phyloP scores from a whole-genome alignment of 2,888 invertebrate species.

The Nesidiocoris tenuis region DNA sequence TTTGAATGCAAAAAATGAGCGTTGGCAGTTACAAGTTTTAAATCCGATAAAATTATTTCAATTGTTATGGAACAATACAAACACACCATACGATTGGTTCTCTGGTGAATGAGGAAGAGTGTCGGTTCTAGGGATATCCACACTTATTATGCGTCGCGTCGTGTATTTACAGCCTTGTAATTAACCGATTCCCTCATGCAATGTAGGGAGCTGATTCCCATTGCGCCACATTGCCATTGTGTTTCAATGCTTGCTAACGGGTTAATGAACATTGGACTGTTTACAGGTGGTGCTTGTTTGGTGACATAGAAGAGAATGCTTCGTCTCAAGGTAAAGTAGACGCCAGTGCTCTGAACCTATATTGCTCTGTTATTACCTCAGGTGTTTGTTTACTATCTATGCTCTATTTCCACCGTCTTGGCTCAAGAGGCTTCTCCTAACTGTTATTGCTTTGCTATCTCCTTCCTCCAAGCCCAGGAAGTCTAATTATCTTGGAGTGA shows the following conservation, averaged over 20 bases:
- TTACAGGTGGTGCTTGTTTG: constrained; percentile 27
- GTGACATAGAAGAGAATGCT: constrained; percentile 20
- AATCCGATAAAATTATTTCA: too few relatives aligned
- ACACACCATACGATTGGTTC: too few relatives aligned
- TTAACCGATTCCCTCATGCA: too few relatives aligned
- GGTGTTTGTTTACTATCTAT: constrained; percentile 34
- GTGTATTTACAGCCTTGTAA: too few relatives aligned
- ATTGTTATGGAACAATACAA: too few relatives aligned
- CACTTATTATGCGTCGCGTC: too few relatives aligned
- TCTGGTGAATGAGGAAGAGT: too few relatives aligned
- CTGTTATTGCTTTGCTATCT: constrained; percentile 17
- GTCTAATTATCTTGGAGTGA: constrained; percentile 13
- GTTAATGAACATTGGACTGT: constrained; percentile 25
- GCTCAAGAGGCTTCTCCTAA: neutral
- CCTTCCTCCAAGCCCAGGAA: neutral
- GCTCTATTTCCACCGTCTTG: constrained; percentile 26
- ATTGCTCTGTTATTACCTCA: constrained; percentile 34
- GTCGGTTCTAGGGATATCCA: too few relatives aligned
- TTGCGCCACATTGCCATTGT: neutral
- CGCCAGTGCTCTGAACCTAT: constrained; percentile 7
- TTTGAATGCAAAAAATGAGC: neutral
- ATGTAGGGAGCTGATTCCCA: neutral
- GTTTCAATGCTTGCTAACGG: neutral
- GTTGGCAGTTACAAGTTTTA: too few relatives aligned
- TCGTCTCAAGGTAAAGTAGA: constrained; percentile 18